A percentile compares a stretch with the other conserved stretches of the same genome.
These are phyloP conservation scores for Cephus rjabovi DNA, from an alignment of 2,888 invertebrate species.

Conservation along the genomic window DNA sequence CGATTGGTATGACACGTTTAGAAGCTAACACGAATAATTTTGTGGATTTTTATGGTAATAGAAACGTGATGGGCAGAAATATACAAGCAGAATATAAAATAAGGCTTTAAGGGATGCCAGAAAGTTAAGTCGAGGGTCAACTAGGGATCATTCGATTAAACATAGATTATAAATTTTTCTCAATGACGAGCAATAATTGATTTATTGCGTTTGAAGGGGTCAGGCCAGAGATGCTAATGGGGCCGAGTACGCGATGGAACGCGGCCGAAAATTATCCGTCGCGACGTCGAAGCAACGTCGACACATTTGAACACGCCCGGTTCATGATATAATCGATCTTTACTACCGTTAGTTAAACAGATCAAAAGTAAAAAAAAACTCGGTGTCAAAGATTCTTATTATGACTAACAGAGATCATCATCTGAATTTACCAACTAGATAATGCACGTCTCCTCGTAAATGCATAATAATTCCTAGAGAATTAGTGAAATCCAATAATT, in stretches of 20 bases:
- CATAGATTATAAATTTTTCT: conserved; percentile 59
- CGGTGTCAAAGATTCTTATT: neutral
- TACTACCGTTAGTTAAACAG: neutral
- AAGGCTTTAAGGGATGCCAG: neutral
- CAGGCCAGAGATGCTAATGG: conserved; percentile 29
- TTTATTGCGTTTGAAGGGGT: conserved; percentile 50
- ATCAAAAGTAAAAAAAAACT: neutral
- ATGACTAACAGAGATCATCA: neutral
- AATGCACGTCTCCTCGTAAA: neutral
- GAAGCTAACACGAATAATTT: neutral
- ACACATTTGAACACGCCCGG: neutral
- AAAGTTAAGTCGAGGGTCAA: conserved; percentile 46
- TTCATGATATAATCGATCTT: neutral
- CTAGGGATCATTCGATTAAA: conserved; percentile 57
- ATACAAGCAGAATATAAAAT: neutral
- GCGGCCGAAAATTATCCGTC: conserved; percentile 33
- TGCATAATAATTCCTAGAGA: neutral
- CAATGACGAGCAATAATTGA: conserved; percentile 56
- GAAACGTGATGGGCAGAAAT: neutral
- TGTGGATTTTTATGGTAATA: neutral
- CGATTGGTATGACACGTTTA: conserved; percentile 8
- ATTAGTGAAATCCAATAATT: neutral
- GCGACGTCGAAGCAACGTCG: conserved; percentile 5
- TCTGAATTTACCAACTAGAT: neutral
- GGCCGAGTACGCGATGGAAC: conserved; percentile 39